phyloP scores from a whole-genome alignment of 2,888 invertebrate species.

The Watsonalla cultraria region DNA sequence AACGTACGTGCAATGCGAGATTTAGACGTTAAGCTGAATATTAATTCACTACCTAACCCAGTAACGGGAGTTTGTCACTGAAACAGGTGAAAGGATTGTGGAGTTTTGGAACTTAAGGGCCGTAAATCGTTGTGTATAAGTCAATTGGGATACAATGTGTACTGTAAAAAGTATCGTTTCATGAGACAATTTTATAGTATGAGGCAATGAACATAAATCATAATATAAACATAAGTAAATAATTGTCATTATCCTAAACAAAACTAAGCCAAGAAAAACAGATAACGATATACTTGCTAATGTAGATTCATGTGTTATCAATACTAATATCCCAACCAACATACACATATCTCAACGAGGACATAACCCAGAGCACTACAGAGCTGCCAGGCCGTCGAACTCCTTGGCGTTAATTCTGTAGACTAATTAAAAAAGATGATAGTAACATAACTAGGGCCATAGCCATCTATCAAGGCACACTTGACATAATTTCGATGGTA shows the following conservation, averaged over 20 bases:
- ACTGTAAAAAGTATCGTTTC: no score
- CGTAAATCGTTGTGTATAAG: background rate
- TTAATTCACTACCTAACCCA: slow-evolving; percentile 10
- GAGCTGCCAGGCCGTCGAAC: background rate
- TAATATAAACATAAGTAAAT: no score
- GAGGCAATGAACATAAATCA: no score
- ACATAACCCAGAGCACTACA: no score
- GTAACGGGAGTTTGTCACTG: slow-evolving; percentile 6
- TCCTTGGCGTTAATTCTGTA: background rate
- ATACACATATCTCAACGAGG: no score
- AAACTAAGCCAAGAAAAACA: no score
- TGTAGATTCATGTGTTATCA: no score
- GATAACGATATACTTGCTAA: no score
- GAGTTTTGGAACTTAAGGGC: background rate
- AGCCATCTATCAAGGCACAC: slow-evolving; percentile 13
- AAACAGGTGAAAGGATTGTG: slow-evolving; percentile 2
- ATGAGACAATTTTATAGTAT: no score
- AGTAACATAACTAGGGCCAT: background rate
- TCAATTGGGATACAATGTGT: background rate
- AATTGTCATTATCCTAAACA: no score
- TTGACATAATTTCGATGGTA: slow-evolving; percentile 52
- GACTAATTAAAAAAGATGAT: background rate
- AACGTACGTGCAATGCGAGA: slow-evolving; percentile 1
- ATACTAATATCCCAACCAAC: no score
- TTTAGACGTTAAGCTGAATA: slow-evolving; percentile 8